phyloP scores from a whole-genome alignment of 2,888 invertebrate genomes.

The Apodemia mormo region DNA sequence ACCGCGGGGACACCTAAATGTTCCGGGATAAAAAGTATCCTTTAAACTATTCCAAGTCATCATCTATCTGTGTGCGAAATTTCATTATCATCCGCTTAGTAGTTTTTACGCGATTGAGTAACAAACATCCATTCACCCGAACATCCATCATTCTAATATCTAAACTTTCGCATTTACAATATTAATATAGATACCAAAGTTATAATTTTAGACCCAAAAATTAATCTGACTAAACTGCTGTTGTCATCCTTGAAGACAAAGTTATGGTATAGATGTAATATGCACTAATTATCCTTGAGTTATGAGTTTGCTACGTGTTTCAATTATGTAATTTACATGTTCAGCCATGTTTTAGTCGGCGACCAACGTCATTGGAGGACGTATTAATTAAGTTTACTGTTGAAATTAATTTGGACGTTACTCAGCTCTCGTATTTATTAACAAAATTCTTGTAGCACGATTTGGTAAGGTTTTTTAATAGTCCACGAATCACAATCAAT shows the following conservation, averaged over 20 bases:
- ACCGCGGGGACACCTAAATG: too few relatives aligned
- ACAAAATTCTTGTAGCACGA: too few relatives aligned
- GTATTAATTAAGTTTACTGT: not conserved
- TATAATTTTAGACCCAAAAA: not conserved
- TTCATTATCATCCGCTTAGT: too few relatives aligned
- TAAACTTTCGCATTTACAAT: too few relatives aligned
- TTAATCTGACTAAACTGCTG: not conserved
- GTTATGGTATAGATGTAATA: not conserved
- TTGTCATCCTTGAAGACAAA: not conserved
- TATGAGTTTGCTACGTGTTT: not conserved
- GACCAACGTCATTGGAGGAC: not conserved
- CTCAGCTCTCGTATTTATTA: not conserved
- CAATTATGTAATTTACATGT: constrained; percentile 3
- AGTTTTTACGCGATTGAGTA: too few relatives aligned
- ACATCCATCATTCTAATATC: too few relatives aligned
- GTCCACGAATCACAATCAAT: too few relatives aligned
- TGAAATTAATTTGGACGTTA: not conserved
- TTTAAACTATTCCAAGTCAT: too few relatives aligned
- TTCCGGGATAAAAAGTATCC: too few relatives aligned
- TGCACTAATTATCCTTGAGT: constrained; percentile 1
- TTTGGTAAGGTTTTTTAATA: too few relatives aligned
- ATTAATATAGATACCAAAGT: not conserved
- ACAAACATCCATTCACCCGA: too few relatives aligned
- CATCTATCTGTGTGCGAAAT: too few relatives aligned
- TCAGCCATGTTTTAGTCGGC: not conserved